Evolutionary conservation across 2,888 invertebrate species (phyloP).

Genomic region (Microctonus aethiopoides): DNA sequence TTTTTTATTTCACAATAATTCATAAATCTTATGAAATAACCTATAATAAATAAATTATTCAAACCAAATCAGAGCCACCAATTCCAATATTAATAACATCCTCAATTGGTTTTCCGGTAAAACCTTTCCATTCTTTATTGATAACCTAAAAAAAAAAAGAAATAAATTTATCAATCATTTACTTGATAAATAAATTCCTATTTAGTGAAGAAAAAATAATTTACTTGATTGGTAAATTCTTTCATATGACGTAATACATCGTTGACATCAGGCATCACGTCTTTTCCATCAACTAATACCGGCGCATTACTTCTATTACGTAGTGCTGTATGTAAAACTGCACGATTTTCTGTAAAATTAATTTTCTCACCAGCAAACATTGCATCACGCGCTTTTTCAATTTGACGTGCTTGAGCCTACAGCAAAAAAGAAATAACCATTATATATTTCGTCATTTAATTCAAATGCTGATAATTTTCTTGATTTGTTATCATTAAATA

Average conservation of each 20-base stretch:
- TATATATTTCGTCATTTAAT: constrained; percentile 9
- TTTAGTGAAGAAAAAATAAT: constrained; percentile 22
- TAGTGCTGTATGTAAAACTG: constrained; percentile 94
- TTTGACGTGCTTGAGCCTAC: constrained; percentile 78
- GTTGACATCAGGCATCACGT: constrained; percentile 94
- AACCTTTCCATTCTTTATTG: constrained; percentile 63
- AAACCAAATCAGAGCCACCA: constrained; percentile 95
- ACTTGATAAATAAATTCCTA: too few relatives aligned
- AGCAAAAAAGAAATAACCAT: constrained; percentile 37
- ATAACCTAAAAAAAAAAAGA: constrained; percentile 50
- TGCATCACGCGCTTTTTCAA: constrained; percentile 86
- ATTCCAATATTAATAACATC: constrained; percentile 99
- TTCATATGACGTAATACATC: constrained; percentile 95
- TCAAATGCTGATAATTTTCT: neutral
- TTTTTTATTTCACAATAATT: neutral
- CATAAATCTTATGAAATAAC: neutral
- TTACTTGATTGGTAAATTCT: constrained; percentile 85
- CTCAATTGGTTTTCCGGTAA: constrained; percentile 91
- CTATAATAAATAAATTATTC: constrained; percentile 38
- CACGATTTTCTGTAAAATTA: constrained; percentile 96
- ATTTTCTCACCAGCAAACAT: constrained; percentile 97
- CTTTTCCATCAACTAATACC: constrained; percentile 84
- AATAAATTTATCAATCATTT: neutral
- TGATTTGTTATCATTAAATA: too few relatives aligned
- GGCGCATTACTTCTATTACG: constrained; percentile 85